Percentiles rank a stretch among this genome's conserved stretches.
phyloP scores from a whole-genome alignment of 2,113 vertebrate genomes.

The Rhinoderma darwinii region DNA sequence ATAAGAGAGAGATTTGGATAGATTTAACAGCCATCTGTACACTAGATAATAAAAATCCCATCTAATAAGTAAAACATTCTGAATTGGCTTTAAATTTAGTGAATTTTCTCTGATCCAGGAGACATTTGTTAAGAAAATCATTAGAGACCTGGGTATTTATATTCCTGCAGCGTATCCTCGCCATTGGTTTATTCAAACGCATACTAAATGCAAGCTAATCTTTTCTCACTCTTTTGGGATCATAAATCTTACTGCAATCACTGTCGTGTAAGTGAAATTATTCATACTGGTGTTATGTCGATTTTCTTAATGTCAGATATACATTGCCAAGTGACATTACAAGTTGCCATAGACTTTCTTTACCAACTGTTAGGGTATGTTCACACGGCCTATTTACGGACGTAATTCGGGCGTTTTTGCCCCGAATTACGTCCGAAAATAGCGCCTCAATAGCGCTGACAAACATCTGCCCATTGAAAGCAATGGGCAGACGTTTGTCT shows the following conservation, averaged over 20 bases:
- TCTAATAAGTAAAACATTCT: conserved; percentile 34
- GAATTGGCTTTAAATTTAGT: not conserved
- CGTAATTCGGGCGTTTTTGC: no score
- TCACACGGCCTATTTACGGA: no score
- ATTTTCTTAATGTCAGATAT: not conserved
- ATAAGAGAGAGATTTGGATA: conserved; percentile 19
- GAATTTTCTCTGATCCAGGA: conserved; percentile 24
- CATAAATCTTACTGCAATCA: conserved; percentile 10
- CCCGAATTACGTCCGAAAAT: no score
- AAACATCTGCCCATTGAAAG: no score
- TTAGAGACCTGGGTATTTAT: conserved; percentile 8
- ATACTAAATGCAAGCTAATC: conserved; percentile 19
- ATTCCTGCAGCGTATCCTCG: conserved; percentile 2
- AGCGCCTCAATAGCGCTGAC: no score
- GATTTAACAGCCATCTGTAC: conserved; percentile 40
- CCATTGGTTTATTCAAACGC: not conserved
- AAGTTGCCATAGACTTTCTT: not conserved
- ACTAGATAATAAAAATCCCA: conserved; percentile 25
- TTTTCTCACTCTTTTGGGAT: conserved; percentile 16
- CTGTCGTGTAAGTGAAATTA: not conserved
- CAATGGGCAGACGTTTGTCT: no score
- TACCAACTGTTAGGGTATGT: not conserved
- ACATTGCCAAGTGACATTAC: not conserved
- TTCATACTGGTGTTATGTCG: not conserved
- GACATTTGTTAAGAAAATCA: conserved; percentile 13